Evolutionary conservation across 2,113 vertebrate species (phyloP), one percentile per base, ranked within the genome.

Genomic region (Cyanistes caeruleus): DNA sequence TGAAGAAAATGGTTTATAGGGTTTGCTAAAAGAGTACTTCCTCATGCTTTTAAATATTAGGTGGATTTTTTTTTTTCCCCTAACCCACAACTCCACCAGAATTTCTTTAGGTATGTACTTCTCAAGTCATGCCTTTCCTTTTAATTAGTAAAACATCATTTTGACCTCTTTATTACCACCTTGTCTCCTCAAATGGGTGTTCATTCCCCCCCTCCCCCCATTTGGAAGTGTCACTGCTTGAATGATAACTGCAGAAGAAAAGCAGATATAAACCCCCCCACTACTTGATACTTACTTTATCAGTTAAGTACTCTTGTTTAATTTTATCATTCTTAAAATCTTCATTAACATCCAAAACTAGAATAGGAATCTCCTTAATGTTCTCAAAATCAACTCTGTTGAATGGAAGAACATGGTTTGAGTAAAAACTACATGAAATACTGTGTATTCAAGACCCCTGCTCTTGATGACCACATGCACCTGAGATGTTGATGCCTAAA

Each of bases 311-410:
- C 53, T 98, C 97, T 90, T 98, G 98, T 93, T 98, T 98, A 84
- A 99, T 99, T 39, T 97, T 87, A 39, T 99, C 98, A 1, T 98
- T 98, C 92, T 98, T 98, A 76, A 99, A 99, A 46, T 99, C 98
- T 13, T 98, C 98, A 24, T 98, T 97, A 20, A 98, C 98, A 75
- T 99, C 98, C 93, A 99, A 76, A 31, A 98, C 75, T 4, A 99
- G 95, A 90, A 99, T 83, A 5, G 98, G 98, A 16, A 99, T 96
- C 3, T 98, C 96, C 33, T 97, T 98, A 41, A 99, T 96, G 79
- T 98, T 98, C 20, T 98, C 97, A 90, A 98, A 99, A 78, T 99
- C 98, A 84, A 98, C 70, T 75, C 98, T 99, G 91, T 93, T 80
- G 86, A 73, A 41, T 37, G 3, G 11, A 89, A 83, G 8, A 81